A percentile compares a stretch with the other conserved stretches of the same genome.
Evolutionary conservation across 2,888 invertebrate species (phyloP).

Genomic region (Tetragnatha montana): DNA sequence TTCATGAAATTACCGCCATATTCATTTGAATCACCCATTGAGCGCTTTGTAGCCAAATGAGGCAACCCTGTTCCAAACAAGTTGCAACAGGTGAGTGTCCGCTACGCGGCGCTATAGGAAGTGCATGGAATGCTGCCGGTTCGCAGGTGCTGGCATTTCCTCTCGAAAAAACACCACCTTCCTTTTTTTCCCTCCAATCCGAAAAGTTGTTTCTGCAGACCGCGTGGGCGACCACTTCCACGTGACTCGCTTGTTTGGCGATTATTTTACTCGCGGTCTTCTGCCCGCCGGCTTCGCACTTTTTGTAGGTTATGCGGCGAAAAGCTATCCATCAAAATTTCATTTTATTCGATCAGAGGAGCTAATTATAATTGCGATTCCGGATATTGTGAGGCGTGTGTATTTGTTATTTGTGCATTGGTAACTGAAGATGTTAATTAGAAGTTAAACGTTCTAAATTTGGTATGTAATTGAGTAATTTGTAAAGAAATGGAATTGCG

Average conservation of each 20-base stretch:
- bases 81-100: slow-evolving; percentile 59
- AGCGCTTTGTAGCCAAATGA: slow-evolving; percentile 34
- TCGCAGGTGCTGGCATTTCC: slow-evolving; percentile 62
- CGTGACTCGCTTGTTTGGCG: slow-evolving; percentile 42
- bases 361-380: no score
- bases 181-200: slow-evolving; percentile 34
- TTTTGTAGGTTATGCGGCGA: background rate
- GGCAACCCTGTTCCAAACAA: background rate
- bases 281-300: background rate
- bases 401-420: no score
- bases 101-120: slow-evolving; percentile 63
- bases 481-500: no score
- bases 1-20: background rate
- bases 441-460: no score
- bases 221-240: slow-evolving; percentile 55
- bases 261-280: slow-evolving; percentile 3
- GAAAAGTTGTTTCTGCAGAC: slow-evolving; percentile 20
- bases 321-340: background rate
- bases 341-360: no score
- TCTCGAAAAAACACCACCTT: slow-evolving; percentile 1
- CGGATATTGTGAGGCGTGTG: no score
- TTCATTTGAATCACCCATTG: background rate
- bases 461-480: no score
- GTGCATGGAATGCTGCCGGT: slow-evolving; percentile 58
- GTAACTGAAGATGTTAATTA: no score